Evolutionary conservation across 2,113 vertebrate genomes (phyloP).

Genomic region (Dolichallabes microphthalmus): DNA sequence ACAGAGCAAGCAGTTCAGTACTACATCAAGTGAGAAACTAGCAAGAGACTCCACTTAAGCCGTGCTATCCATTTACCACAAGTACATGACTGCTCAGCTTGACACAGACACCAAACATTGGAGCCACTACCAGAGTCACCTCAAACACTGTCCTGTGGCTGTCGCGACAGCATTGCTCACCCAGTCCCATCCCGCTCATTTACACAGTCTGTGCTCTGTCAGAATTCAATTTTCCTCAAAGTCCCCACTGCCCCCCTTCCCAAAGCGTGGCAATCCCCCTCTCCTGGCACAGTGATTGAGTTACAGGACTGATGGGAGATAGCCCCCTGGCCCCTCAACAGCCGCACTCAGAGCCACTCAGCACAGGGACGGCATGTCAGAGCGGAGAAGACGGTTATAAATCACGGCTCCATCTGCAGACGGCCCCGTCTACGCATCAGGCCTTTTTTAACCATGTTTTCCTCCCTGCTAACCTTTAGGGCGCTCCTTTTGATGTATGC

Average conservation of each 20-base stretch:
- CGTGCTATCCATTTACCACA: slow-evolving; percentile 75
- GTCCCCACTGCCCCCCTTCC: slow-evolving; percentile 39
- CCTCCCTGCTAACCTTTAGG: slow-evolving; percentile 73
- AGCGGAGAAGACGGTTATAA: slow-evolving; percentile 75
- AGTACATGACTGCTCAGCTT: slow-evolving; percentile 51
- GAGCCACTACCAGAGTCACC: slow-evolving; percentile 40
- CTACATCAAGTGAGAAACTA: slow-evolving; percentile 91
- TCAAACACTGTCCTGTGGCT: slow-evolving; percentile 24
- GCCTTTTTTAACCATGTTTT: slow-evolving; percentile 60
- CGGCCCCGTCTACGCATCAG: slow-evolving; percentile 71
- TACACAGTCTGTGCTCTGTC: slow-evolving; percentile 56
- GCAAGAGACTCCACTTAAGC: slow-evolving; percentile 78
- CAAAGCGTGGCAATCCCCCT: slow-evolving; percentile 37
- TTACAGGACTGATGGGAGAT: slow-evolving; percentile 55
- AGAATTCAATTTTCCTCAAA: slow-evolving; percentile 56
- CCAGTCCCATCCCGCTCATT: slow-evolving; percentile 48
- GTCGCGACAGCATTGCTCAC: slow-evolving; percentile 36
- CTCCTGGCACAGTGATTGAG: slow-evolving; percentile 60
- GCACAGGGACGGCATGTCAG: slow-evolving; percentile 71
- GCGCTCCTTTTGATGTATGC: slow-evolving; percentile 64
- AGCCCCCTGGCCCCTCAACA: slow-evolving; percentile 61
- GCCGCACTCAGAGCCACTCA: slow-evolving; percentile 71
- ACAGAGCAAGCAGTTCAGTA: slow-evolving; percentile 64
- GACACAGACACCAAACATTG: slow-evolving; percentile 49
- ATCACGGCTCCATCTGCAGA: slow-evolving; percentile 68